These are phyloP conservation scores for Odontesthes bonariensis DNA, from an alignment of 2,113 vertebrate species.

Conservation along the genomic window DNA sequence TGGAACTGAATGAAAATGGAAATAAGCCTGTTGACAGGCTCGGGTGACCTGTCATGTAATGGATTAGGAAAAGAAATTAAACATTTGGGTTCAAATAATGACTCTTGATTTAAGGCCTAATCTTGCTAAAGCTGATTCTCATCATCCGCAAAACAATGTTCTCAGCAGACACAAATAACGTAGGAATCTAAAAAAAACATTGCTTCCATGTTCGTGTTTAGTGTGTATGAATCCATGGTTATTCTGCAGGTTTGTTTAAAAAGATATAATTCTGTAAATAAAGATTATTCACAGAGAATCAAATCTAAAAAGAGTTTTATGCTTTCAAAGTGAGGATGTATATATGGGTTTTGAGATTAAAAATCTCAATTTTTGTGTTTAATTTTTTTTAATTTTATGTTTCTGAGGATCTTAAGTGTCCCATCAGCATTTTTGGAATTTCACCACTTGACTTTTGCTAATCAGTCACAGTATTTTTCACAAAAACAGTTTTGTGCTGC, in stretches of 20 bases:
- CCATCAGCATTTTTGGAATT: conserved; percentile 42
- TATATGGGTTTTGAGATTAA: conserved; percentile 60
- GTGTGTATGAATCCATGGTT: conserved; percentile 12
- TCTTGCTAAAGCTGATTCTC: conserved; percentile 51
- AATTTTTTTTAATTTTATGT: conserved; percentile 1
- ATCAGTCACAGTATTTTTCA: conserved; percentile 6
- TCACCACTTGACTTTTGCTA: conserved; percentile 25
- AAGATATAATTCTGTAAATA: conserved; percentile 32
- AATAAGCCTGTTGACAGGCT: conserved; percentile 65
- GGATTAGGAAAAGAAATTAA: conserved; percentile 60
- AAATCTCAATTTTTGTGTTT: conserved; percentile 55
- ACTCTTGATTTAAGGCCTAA: conserved; percentile 63
- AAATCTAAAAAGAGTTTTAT: conserved; percentile 29
- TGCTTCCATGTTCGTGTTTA: conserved; percentile 10
- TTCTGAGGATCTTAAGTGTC: conserved; percentile 51
- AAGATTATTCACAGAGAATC: conserved; percentile 35
- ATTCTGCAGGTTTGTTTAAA: conserved; percentile 26
- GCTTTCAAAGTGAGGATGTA: conserved; percentile 57
- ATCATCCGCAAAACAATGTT: conserved; percentile 41
- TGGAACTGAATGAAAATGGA: conserved; percentile 49
- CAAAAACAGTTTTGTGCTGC: not conserved
- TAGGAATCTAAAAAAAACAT: conserved; percentile 25
- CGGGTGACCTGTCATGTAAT: conserved; percentile 69
- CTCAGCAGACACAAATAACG: conserved; percentile 52
- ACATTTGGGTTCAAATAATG: conserved; percentile 56